Conservation (phyloP, 1,140 invertebrate species). For the Panagrolaimus sp. region DNA sequence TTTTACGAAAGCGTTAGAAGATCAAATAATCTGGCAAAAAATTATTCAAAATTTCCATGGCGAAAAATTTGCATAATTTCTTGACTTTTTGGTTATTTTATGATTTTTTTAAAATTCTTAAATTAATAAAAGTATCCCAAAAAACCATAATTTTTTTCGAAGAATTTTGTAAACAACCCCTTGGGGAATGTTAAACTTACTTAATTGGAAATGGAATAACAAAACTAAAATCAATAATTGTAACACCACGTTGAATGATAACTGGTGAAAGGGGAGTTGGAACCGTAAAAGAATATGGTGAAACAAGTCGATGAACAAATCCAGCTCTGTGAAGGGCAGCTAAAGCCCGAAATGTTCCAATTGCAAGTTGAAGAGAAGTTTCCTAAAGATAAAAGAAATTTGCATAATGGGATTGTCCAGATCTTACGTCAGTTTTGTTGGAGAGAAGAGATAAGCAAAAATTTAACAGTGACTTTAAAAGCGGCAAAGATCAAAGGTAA, state of each 20-base stretch:
- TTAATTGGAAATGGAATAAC: slow-evolving; percentile 36
- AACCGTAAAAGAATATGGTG: slow-evolving; percentile 33
- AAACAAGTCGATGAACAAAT: slow-evolving; percentile 35
- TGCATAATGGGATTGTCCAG: too few relatives aligned
- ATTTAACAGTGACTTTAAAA: slow-evolving; percentile 32
- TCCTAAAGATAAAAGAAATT: too few relatives aligned
- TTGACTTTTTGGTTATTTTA: too few relatives aligned
- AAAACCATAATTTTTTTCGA: too few relatives aligned
- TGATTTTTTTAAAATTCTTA: not conserved
- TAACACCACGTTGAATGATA: slow-evolving; percentile 20
- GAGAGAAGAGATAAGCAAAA: too few relatives aligned
- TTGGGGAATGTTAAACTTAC: slow-evolving; percentile 13
- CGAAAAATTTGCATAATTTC: too few relatives aligned
- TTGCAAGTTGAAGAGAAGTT: slow-evolving; percentile 30
- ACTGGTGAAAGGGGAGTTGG: slow-evolving; percentile 25
- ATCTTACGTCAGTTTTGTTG: too few relatives aligned
- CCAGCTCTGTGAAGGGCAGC: slow-evolving; percentile 32
- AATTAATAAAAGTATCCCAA: not conserved
- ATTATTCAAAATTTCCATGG: too few relatives aligned
- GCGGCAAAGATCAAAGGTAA: slow-evolving; percentile 29
- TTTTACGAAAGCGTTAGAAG: too few relatives aligned
- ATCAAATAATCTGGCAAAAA: too few relatives aligned
- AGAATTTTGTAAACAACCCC: too few relatives aligned
- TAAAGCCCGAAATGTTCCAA: slow-evolving; percentile 33
- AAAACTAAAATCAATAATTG: slow-evolving; percentile 33